Evolutionary conservation across 2,113 vertebrate species (phyloP), one percentile per base, ranked within the genome.

Genomic region (Sapayoa aenigma): DNA sequence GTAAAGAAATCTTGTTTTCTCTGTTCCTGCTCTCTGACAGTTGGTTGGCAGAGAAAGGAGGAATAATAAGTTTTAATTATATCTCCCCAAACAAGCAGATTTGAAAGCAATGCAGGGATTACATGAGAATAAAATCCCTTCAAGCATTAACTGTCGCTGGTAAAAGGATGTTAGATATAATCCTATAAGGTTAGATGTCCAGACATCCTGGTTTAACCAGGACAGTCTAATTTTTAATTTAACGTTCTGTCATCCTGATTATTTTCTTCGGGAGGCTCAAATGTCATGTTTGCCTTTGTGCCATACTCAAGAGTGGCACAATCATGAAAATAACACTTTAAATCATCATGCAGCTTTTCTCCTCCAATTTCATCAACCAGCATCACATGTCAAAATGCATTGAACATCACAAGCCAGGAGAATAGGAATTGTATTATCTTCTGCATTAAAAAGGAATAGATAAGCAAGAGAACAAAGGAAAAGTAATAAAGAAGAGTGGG

Each of bases 51-150:
- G 95, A 97, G 95, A 95, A 95, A 97, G 44, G 76, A 81, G 93
- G 95, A 97, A 98, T 97, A 97, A 98, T 96, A 97, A 93, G 87
- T 97, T 97, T 97, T 97, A 98, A 98, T 97, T 97, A 97, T 97
- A 97, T 95, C 95, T 97, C 97, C 94, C 89, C 95, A 98, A 98
- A 96, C 90, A 91, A 97, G 96, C 76, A 97, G 91, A 97, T 96
- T 96, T 98, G 95, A 98, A 97, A 97, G 90, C 94, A 97, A 89
- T 97, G 96, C 88, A 92, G 69, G 91, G 97, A 97, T 97, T 97
- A 97, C 84, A 94, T 77, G 89, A 96, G 89, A 95, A 95, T 95
- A 93, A 60, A 94, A 95, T 97, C 97, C 88, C 95, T 96, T 97
- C 90, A 89, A 97, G 93, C 91, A 95, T 97, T 96, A 97, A 94